phyloP scores from a whole-genome alignment of 92 coral and sea anemone species.

The Porites cylindrica region DNA sequence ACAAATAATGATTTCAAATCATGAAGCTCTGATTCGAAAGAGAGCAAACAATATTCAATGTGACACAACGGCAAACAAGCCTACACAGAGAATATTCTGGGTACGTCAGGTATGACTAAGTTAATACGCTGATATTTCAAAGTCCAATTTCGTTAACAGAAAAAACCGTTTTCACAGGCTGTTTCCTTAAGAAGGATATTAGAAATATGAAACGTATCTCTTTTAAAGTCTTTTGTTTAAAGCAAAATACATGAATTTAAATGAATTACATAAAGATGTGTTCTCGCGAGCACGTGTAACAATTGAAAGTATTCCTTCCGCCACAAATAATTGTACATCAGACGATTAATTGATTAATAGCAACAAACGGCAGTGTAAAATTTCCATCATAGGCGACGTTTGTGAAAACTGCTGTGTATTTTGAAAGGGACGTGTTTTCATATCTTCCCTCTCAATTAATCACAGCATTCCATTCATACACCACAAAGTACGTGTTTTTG shows the following conservation, averaged over 20 bases:
- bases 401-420: no score
- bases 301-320: slow-evolving; percentile 18
- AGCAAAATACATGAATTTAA: neutral
- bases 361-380: neutral
- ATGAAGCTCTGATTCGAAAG: neutral
- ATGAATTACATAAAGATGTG: neutral
- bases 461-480: slow-evolving; percentile 25
- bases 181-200: no score
- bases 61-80: neutral
- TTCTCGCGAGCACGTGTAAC: slow-evolving; percentile 55
- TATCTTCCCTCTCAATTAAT: neutral
- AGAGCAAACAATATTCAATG: neutral
- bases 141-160: neutral
- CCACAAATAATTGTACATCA: slow-evolving; percentile 11
- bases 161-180: neutral
- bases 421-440: neutral
- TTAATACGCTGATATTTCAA: neutral
- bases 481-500: neutral
- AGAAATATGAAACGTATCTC: neutral
- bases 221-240: neutral
- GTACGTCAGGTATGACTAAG: neutral
- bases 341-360: slow-evolving; percentile 24
- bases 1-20: neutral
- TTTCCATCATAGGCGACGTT: neutral
- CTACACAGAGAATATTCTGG: slow-evolving; percentile 3